phyloP scores from a whole-genome alignment of 2,113 vertebrate species.

The Periophthalmus modestus region DNA sequence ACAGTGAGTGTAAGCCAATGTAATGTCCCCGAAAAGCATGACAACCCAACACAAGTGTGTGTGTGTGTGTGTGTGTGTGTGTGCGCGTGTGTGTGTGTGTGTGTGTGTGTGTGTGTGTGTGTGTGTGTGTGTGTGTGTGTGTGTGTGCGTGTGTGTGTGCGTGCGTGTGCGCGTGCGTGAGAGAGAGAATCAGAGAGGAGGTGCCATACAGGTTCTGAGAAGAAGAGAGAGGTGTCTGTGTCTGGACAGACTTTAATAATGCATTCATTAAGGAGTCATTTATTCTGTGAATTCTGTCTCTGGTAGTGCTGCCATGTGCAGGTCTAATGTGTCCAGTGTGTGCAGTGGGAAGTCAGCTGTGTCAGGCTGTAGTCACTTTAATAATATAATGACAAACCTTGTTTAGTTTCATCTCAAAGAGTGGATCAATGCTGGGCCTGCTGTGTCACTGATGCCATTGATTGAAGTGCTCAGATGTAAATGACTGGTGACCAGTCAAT shows the following conservation, averaged over 20 bases:
- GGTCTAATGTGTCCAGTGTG: neutral
- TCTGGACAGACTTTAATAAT: neutral
- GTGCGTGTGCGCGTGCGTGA: neutral
- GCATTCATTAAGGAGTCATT: neutral
- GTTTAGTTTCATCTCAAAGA: slow-evolving; percentile 61
- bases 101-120: too few species aligned
- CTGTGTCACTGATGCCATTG: slow-evolving; percentile 22
- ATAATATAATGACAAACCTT: slow-evolving; percentile 76
- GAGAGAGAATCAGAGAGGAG: neutral
- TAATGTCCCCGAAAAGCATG: too few species aligned
- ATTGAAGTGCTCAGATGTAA: slow-evolving; percentile 16
- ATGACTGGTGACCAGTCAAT: slow-evolving; percentile 15
- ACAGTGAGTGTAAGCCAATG: too few species aligned
- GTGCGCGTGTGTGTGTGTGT: neutral
- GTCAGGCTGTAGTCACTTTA: slow-evolving; percentile 48
- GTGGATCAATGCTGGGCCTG: slow-evolving; percentile 46
- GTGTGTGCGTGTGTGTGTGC: neutral
- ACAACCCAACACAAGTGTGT: too few species aligned
- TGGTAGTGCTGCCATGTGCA: neutral
- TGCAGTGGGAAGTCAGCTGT: slow-evolving; percentile 14
- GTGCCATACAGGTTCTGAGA: neutral
- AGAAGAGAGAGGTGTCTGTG: neutral
- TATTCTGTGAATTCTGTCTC: neutral
- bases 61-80: too few species aligned
- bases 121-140: too few species aligned